Percentiles rank a stretch among this genome's conserved stretches.
phyloP scores from a whole-genome alignment of 2,113 vertebrate genomes.

The Catagonus wagneri region DNA sequence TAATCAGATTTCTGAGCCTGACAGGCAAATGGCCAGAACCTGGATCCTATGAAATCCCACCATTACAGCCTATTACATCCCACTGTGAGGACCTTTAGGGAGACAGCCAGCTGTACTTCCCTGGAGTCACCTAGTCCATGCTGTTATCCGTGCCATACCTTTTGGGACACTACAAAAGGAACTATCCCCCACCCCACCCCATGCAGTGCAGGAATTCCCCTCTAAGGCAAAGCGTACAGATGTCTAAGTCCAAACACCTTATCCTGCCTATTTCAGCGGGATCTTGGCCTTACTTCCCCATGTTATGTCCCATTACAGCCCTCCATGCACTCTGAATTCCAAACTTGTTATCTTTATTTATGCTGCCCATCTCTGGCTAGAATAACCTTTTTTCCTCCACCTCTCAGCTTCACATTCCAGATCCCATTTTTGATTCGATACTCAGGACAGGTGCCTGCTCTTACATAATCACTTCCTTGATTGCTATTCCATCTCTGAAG shows the following conservation, averaged over 20 bases:
- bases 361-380: background rate
- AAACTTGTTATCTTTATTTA: background rate
- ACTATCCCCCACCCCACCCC: background rate
- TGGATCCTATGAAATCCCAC: background rate
- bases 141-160: background rate
- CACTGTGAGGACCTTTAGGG: background rate
- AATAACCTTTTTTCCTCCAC: background rate
- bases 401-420: background rate
- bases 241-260: background rate
- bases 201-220: background rate
- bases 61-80: background rate
- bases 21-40: background rate
- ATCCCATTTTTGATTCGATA: background rate
- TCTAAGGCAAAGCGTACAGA: background rate
- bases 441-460: background rate
- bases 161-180: background rate
- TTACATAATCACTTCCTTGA: background rate
- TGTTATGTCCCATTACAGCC: background rate
- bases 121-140: background rate
- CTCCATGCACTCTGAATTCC: background rate
- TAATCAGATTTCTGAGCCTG: constrained; percentile 2
- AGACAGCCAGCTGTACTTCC: background rate
- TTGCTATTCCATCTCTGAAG: background rate
- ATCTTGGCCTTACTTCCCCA: background rate
- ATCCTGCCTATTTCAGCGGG: background rate